Percentiles rank a stretch among this genome's conserved stretches.
These are phyloP conservation scores for Deilephila porcellus DNA, from an alignment of 2,888 invertebrate species.

Conservation along the genomic window DNA sequence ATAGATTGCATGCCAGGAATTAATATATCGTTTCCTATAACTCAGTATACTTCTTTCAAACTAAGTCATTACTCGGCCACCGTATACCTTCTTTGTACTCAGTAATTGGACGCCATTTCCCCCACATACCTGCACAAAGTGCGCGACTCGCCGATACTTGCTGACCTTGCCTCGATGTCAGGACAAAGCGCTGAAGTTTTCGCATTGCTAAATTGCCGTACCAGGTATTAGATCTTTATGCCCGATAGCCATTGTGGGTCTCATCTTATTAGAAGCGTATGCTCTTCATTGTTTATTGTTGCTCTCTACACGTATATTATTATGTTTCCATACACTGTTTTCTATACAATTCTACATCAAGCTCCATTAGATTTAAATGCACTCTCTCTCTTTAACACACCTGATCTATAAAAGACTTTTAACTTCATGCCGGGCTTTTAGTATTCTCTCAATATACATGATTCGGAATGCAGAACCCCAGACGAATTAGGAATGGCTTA, in stretches of 20 bases:
- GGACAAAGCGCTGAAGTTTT: conserved; percentile 36
- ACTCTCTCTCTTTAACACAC: conserved; percentile 23
- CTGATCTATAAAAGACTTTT: conserved; percentile 24
- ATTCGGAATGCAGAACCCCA: conserved; percentile 8
- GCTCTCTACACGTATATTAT: background rate
- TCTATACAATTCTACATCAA: background rate
- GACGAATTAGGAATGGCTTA: conserved; percentile 18
- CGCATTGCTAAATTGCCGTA: conserved; percentile 35
- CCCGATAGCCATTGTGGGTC: conserved; percentile 22
- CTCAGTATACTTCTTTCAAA: background rate
- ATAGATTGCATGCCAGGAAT: background rate
- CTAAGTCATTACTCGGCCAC: conserved; percentile 10
- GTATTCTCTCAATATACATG: conserved; percentile 2
- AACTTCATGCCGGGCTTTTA: conserved; percentile 4
- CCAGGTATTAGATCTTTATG: conserved; percentile 27
- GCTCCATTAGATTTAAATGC: conserved; percentile 15
- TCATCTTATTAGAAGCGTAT: conserved; percentile 11
- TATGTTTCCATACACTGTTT: conserved; percentile 9
- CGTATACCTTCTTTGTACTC: conserved; percentile 18
- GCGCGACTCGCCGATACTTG: conserved; percentile 33
- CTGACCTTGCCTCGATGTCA: conserved; percentile 39
- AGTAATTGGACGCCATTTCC: conserved; percentile 35
- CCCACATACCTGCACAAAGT: conserved; percentile 36
- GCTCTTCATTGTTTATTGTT: conserved; percentile 26
- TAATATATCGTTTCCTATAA: background rate